phyloP scores from a whole-genome alignment of 2,113 vertebrate genomes.

The Lota lota region DNA sequence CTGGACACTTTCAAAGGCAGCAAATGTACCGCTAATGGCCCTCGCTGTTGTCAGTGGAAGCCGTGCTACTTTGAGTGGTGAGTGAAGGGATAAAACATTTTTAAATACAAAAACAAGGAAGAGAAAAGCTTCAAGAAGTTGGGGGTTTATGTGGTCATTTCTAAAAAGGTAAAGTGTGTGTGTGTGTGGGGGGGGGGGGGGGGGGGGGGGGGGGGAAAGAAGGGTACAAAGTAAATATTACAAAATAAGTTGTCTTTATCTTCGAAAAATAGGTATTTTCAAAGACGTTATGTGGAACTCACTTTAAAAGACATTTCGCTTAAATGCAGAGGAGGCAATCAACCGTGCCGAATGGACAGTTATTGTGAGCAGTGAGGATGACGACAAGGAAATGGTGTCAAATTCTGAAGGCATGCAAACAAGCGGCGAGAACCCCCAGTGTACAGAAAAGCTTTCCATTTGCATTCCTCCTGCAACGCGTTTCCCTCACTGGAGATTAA shows the following conservation, averaged over 20 bases:
- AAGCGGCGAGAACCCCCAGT: conserved; percentile 27
- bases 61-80: conserved; percentile 34
- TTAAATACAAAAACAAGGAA: too few species aligned
- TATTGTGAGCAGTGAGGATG: background rate
- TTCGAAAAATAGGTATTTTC: too few species aligned
- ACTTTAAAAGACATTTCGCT: too few species aligned
- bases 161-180: conserved; percentile 18
- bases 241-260: too few species aligned
- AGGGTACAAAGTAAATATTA: too few species aligned
- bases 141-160: too few species aligned
- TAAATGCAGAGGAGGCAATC: too few species aligned
- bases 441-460: conserved; percentile 38
- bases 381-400: conserved; percentile 12
- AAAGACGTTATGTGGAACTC: too few species aligned
- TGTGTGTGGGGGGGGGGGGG: background rate
- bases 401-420: conserved; percentile 10
- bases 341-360: too few species aligned
- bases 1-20: conserved; percentile 54
- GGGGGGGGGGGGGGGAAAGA: background rate
- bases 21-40: conserved; percentile 49
- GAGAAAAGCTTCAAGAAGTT: too few species aligned
- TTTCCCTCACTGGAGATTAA: conserved; percentile 39
- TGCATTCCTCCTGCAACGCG: conserved; percentile 44
- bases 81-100: conserved; percentile 46
- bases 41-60: conserved; percentile 10